phyloP scores from a whole-genome alignment of 2,888 invertebrate genomes.

The Chrysolina oricalcia region DNA sequence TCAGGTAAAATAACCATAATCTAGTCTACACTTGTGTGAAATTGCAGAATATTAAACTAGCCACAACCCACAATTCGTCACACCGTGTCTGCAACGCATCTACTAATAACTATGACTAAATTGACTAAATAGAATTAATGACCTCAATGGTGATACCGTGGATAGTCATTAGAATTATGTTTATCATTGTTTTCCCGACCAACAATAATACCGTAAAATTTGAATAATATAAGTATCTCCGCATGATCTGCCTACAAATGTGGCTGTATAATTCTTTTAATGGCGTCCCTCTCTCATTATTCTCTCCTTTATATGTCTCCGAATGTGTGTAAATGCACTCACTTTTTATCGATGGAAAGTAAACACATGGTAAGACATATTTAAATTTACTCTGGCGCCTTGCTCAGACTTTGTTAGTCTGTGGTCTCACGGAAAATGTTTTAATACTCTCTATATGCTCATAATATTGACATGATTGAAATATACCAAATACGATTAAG shows the following conservation, averaged over 20 bases:
- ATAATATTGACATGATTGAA: background rate
- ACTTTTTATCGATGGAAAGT: constrained; percentile 45
- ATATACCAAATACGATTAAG: too few species aligned
- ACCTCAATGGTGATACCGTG: constrained; percentile 22
- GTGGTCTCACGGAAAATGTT: constrained; percentile 6
- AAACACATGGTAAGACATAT: constrained; percentile 53
- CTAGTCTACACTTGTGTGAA: background rate
- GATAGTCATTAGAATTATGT: constrained; percentile 19
- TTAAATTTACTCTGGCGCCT: constrained; percentile 55
- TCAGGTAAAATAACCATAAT: background rate
- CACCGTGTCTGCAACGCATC: constrained; percentile 12
- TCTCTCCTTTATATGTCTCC: constrained; percentile 21
- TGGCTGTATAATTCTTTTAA: constrained; percentile 15
- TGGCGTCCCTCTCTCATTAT: constrained; percentile 13
- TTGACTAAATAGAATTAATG: constrained; percentile 30
- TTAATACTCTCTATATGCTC: background rate
- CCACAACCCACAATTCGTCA: constrained; percentile 26
- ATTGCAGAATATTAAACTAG: background rate
- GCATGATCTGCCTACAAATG: constrained; percentile 6
- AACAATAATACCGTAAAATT: constrained; percentile 27
- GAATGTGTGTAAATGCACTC: constrained; percentile 41
- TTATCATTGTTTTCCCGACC: constrained; percentile 14
- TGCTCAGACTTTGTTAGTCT: constrained; percentile 39
- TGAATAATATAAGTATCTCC: constrained; percentile 20
- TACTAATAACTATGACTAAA: constrained; percentile 30